Percentiles rank a stretch among this genome's conserved stretches.
Conservation (phyloP, 1,140 invertebrate species). For the Wasmannia auropunctata region DNA sequence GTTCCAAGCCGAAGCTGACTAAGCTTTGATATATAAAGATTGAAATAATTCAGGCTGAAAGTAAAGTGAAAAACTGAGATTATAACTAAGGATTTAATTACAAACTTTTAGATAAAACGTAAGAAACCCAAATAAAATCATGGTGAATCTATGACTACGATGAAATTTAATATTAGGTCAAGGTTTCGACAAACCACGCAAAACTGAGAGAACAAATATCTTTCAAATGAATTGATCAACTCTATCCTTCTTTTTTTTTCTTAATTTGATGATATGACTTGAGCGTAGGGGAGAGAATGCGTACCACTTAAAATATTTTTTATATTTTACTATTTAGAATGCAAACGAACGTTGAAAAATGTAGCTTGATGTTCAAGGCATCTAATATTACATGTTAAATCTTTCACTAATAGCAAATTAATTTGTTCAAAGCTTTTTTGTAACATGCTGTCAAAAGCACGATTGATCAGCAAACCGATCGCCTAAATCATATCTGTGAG, state of each 20-base stretch:
- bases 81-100: not conserved
- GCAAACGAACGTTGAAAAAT: too few species aligned
- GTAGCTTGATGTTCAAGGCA: too few species aligned
- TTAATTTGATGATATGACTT: not conserved
- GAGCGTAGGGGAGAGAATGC: too few species aligned
- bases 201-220: not conserved
- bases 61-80: not conserved
- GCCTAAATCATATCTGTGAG: too few species aligned
- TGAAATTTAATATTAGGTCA: not conserved
- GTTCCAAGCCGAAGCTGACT: not conserved
- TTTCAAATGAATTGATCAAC: not conserved
- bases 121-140: not conserved
- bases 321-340: too few species aligned
- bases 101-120: not conserved
- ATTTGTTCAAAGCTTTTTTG: too few species aligned
- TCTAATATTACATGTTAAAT: too few species aligned
- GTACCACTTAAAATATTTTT: too few species aligned
- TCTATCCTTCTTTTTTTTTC: not conserved
- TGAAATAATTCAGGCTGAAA: not conserved
- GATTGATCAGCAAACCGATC: too few species aligned
- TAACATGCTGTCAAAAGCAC: too few species aligned
- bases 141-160: not conserved
- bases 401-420: too few species aligned
- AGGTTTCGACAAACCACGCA: not conserved
- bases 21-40: not conserved